These are phyloP conservation scores for Cygnus buccinator DNA, from an alignment of 2,113 vertebrate species.

Conservation along the genomic window DNA sequence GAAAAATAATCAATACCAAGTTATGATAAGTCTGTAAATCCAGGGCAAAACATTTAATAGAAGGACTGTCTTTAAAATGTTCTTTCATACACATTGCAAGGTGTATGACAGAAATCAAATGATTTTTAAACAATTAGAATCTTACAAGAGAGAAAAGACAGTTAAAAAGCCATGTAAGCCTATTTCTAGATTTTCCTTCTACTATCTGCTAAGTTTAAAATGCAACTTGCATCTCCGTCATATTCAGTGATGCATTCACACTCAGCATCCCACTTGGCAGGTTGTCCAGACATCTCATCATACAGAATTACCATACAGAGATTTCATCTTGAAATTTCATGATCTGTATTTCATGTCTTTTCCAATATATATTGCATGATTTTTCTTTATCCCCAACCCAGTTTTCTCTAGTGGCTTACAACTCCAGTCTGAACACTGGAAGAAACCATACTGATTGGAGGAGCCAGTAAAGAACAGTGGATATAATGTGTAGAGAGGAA, in stretches of 20 bases:
- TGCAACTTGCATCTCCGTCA: neutral
- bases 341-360: neutral
- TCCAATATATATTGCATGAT: neutral
- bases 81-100: neutral
- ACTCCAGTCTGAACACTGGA: neutral
- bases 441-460: neutral
- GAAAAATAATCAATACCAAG: neutral
- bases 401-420: neutral
- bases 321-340: neutral
- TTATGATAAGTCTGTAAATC: neutral
- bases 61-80: neutral
- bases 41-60: neutral
- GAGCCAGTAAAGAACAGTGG: neutral
- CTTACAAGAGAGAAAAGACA: neutral
- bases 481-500: neutral
- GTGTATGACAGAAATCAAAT: accelerated
- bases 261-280: neutral
- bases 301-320: neutral
- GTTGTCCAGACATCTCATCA: neutral
- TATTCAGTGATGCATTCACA: neutral
- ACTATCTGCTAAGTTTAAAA: neutral
- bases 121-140: neutral
- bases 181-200: neutral
- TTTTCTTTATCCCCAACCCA: neutral
- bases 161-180: neutral